Base-by-base conservation (phyloP, 2,888 invertebrate species). In the Sclerodermus sp. region DNA sequence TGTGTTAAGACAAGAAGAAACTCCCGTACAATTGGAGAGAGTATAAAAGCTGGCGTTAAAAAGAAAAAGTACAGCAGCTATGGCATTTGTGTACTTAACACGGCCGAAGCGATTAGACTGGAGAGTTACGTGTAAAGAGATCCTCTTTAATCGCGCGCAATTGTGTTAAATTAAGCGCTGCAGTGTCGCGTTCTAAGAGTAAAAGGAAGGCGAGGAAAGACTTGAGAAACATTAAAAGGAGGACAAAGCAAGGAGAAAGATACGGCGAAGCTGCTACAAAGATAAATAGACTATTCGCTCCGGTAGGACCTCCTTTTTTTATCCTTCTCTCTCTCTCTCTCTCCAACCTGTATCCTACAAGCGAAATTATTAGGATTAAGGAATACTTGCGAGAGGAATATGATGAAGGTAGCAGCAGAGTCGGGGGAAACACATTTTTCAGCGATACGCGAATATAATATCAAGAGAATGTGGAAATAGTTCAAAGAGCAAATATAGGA, bases 211-310 rank as follows among this genome's bases (percentile, higher is more conserved):
- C 16, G 17, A 29, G 18, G 18, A 8, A n/a, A 8, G 23, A 23
- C 23, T 23, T 3, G 29, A 42, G 13, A 17, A 17, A 42, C 12
- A 8, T 2, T n/a, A 6, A 23, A 17, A 16, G 12, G 30, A 13
- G 31, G 39, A 30, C 18, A 41, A 32, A 32, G 32, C 30, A 41
- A 12, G 46, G 51, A 8, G 12, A 34, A 16, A n/a, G 34, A 31
- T n/a, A 42, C 10, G n/a, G 15, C 10, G 38, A 38, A 16, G 23
- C 23, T 5, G 23, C 23, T 38, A 15, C 15, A n/a, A 38, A 16
- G 16, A 16, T 15, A 16, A 38, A 16, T 15, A 38, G 23, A 23
- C 23, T 23, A 23, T 23, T 23, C 23, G 23, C 23, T 23, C 23
- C 8, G 8, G 23, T 23, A 3, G 3, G 23, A 23, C 23, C 8